phyloP scores from a whole-genome alignment of 2,113 vertebrate genomes.

The Semnornis frantzii region DNA sequence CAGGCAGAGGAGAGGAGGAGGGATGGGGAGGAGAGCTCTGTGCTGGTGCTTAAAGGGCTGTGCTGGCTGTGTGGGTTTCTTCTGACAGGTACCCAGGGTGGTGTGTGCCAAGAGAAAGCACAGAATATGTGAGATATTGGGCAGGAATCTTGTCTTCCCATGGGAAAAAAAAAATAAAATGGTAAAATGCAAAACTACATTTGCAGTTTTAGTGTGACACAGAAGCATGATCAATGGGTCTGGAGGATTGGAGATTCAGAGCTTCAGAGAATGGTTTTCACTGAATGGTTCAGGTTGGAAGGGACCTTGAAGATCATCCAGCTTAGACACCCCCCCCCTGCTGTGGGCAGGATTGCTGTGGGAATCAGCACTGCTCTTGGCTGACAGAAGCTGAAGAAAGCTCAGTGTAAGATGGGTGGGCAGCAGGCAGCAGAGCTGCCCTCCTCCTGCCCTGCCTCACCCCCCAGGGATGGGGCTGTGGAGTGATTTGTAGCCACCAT shows the following conservation, averaged over 20 bases:
- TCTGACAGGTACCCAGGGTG: accelerated
- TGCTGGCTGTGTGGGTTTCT: accelerated
- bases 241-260: neutral
- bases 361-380: neutral
- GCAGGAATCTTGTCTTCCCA: neutral
- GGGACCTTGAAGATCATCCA: no score
- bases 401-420: neutral
- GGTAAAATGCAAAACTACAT: neutral
- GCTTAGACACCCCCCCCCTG: no score
- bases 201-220: neutral
- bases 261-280: no score
- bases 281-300: no score
- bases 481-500: accelerated
- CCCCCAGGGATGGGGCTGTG: neutral
- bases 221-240: neutral
- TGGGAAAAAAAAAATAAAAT: neutral
- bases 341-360: no score
- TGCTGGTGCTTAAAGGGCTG: neutral
- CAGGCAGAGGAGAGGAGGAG: neutral
- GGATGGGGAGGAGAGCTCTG: neutral
- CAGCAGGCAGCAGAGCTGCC: neutral
- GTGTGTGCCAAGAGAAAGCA: neutral
- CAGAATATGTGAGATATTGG: neutral
- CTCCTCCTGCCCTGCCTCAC: neutral
- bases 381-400: no score